Evolutionary conservation across 1,140 invertebrate genomes (phyloP).

Genomic region (Drosophila sp.): DNA sequence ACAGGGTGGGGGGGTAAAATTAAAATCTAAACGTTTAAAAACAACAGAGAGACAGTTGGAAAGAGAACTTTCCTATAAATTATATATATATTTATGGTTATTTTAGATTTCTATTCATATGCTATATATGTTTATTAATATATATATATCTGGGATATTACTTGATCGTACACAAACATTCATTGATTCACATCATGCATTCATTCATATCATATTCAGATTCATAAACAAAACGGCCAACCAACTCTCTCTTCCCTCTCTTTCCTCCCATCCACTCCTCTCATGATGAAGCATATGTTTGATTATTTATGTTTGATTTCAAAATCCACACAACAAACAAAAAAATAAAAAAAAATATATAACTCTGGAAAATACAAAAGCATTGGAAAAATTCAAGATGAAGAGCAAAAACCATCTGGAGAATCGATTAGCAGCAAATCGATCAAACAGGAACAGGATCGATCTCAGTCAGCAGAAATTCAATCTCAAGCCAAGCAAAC

Average conservation of each 20-base stretch:
- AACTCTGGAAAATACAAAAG: background rate
- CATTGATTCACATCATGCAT: background rate
- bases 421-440: background rate
- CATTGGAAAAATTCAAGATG: conserved; percentile 4
- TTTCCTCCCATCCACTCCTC: background rate
- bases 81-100: background rate
- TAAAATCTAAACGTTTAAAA: background rate
- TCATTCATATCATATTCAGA: background rate
- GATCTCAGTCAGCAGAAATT: background rate
- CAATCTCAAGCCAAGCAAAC: background rate
- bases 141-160: background rate
- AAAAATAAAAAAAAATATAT: conserved; percentile 2
- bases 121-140: background rate
- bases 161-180: background rate
- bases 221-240: background rate
- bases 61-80: background rate
- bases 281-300: conserved; percentile 1
- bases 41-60: background rate
- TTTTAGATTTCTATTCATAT: conserved; percentile 4
- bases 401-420: conserved; percentile 9
- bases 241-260: background rate
- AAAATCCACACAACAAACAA: conserved; percentile 15
- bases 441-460: background rate
- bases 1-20: background rate
- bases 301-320: conserved; percentile 3